Evolutionary conservation across 2,113 vertebrate genomes (phyloP).

Genomic region (Pan paniscus): DNA sequence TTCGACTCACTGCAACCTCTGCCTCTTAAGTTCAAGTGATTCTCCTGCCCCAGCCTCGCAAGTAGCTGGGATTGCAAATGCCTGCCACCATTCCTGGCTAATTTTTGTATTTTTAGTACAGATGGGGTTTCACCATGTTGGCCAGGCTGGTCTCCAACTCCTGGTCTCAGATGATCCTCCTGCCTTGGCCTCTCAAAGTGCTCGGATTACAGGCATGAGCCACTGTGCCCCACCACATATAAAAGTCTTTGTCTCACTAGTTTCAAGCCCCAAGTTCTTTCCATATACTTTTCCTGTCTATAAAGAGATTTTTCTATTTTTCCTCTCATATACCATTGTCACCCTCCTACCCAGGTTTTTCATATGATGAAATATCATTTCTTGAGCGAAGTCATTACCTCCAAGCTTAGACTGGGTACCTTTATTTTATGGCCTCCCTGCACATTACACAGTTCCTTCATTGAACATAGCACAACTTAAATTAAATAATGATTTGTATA

Average conservation of each 20-base stretch:
- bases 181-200: too few relatives aligned
- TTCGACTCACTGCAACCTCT: too few relatives aligned
- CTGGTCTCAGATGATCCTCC: too few relatives aligned
- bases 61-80: too few relatives aligned
- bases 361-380: not conserved
- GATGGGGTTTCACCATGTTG: too few relatives aligned
- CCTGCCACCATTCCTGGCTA: too few relatives aligned
- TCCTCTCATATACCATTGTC: not conserved
- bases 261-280: not conserved
- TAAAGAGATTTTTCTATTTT: not conserved
- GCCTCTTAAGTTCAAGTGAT: too few relatives aligned
- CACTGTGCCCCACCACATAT: too few relatives aligned
- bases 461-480: not conserved
- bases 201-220: too few relatives aligned
- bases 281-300: not conserved
- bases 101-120: too few relatives aligned
- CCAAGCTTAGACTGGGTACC: rapidly evolving
- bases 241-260: not conserved
- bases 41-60: too few relatives aligned
- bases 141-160: too few relatives aligned
- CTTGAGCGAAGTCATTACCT: not conserved
- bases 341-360: not conserved
- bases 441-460: not conserved
- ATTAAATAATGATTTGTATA: not conserved
- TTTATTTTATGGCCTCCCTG: not conserved